Percentiles rank a stretch among this genome's conserved stretches.
These are phyloP conservation scores for Aleiodes testaceus DNA, from an alignment of 2,888 invertebrate genomes.

Conservation along the genomic window DNA sequence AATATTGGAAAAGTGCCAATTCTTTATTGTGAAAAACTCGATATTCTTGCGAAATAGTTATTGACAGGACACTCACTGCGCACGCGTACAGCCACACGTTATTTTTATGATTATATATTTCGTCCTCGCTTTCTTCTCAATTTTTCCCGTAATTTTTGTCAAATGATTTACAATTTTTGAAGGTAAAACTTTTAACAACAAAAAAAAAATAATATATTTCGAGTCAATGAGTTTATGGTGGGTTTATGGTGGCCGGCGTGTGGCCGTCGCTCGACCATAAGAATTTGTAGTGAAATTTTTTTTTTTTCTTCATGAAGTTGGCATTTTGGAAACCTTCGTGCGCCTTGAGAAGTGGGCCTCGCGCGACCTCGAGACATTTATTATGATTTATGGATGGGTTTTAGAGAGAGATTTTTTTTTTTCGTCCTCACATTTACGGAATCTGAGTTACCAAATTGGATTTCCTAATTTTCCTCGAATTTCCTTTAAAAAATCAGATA, in stretches of 20 bases:
- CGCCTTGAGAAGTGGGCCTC: conserved; percentile 1
- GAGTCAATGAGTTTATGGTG: conserved; percentile 65
- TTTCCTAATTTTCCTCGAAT: too few species aligned
- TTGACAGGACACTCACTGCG: background rate
- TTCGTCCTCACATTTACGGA: background rate
- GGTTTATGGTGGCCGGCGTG: conserved; percentile 69
- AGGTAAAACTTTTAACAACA: conserved; percentile 44
- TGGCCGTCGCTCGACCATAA: conserved; percentile 67
- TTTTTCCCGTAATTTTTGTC: conserved; percentile 43
- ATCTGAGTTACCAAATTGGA: too few species aligned
- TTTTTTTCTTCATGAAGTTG: conserved; percentile 20
- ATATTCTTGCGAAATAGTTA: too few species aligned
- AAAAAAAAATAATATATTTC: conserved; percentile 66
- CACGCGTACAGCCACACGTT: conserved; percentile 9
- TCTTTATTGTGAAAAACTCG: too few species aligned
- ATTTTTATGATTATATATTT: conserved; percentile 3
- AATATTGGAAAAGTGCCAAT: too few species aligned
- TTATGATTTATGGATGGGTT: conserved; percentile 28
- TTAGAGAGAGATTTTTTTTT: background rate
- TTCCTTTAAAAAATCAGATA: too few species aligned
- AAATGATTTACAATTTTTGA: conserved; percentile 57
- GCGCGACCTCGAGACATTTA: conserved; percentile 28
- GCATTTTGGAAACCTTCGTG: conserved; percentile 13
- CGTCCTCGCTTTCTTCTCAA: conserved; percentile 35
- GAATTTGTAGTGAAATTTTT: conserved; percentile 54